Percentiles rank a stretch among this genome's conserved stretches.
phyloP scores from a whole-genome alignment of 2,797 vertebrate genomes.

The Sarcoramphus papa region DNA sequence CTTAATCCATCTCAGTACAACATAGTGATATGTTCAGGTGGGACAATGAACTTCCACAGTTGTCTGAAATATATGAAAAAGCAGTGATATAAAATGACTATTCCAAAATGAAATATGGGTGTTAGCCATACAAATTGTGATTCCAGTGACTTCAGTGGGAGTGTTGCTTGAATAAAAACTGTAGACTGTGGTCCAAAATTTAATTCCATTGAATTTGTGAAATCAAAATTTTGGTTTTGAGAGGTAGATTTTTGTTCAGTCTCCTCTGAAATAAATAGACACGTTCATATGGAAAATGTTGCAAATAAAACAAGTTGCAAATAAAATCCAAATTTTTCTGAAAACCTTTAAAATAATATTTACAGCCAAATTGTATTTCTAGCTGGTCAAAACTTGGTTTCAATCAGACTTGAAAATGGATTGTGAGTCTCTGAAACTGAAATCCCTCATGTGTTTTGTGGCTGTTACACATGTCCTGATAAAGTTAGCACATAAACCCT shows the following conservation, averaged over 20 bases:
- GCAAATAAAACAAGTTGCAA: not conserved
- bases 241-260: not conserved
- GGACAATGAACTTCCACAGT: not conserved
- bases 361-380: not conserved
- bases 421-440: not conserved
- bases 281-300: not conserved
- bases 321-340: not conserved
- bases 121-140: not conserved
- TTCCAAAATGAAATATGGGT: not conserved
- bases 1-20: not conserved
- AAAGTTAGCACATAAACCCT: not conserved
- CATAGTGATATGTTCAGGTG: not conserved
- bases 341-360: not conserved
- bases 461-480: not conserved
- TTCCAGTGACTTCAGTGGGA: not conserved
- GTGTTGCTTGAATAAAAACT: not conserved
- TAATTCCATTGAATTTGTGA: not conserved
- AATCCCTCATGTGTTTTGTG: not conserved
- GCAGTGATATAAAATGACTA: not conserved
- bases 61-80: not conserved
- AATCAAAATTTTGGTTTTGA: not conserved
- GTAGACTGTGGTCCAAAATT: not conserved
- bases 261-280: not conserved
- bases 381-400: not conserved
- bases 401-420: not conserved